Evolutionary conservation across 2,113 vertebrate species (phyloP).

Genomic region (Tragelaphus imberbis): DNA sequence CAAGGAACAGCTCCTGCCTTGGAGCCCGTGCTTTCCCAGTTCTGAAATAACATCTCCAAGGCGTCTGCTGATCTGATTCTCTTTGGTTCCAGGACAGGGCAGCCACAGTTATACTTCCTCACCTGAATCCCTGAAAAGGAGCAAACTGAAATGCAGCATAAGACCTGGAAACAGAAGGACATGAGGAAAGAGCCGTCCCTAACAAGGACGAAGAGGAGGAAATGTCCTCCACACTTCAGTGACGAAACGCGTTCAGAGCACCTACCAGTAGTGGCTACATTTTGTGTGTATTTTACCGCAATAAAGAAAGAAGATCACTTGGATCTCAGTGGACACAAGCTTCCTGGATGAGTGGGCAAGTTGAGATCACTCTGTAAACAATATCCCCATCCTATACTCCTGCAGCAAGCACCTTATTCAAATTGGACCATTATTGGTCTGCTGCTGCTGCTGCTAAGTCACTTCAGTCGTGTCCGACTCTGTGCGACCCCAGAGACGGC

Average conservation of each 20-base stretch:
- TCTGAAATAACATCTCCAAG: rapidly evolving
- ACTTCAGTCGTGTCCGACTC: too few species aligned
- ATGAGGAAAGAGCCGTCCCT: rapidly evolving
- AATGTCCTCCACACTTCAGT: background rate
- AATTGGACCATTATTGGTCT: background rate
- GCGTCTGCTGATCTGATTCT: background rate
- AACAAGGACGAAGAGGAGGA: rapidly evolving
- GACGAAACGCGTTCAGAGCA: rapidly evolving
- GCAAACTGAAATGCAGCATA: background rate
- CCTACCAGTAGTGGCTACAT: rapidly evolving
- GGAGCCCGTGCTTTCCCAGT: background rate
- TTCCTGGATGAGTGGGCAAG: background rate
- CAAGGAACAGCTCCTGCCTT: background rate
- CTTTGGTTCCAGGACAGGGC: background rate
- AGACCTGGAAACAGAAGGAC: background rate
- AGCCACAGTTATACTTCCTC: background rate
- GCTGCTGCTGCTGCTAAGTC: too few species aligned
- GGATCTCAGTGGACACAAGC: background rate
- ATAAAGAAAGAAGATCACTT: background rate
- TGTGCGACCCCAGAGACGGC: too few species aligned
- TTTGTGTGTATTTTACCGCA: background rate
- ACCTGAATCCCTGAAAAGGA: background rate
- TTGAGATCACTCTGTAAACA: background rate
- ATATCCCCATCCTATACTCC: too few species aligned
- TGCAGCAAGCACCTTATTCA: background rate